These are phyloP conservation scores for Hephaestus fuliginosus DNA, from an alignment of 2,797 vertebrate species.

Conservation along the genomic window DNA sequence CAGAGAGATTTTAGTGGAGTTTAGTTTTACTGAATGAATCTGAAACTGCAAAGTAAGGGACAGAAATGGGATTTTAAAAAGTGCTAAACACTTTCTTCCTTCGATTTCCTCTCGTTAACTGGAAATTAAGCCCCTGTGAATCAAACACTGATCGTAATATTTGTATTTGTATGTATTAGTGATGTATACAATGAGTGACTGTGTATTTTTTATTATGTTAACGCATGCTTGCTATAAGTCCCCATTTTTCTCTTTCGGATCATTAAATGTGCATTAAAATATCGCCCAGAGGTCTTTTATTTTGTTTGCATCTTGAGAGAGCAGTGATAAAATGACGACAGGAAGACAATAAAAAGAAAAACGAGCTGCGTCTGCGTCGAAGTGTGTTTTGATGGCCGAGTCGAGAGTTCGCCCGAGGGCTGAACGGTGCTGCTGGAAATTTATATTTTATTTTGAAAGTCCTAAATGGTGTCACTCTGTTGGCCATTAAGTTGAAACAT, in stretches of 20 bases:
- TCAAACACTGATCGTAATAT: neutral
- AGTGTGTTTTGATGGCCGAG: constrained; percentile 10
- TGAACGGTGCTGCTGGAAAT: neutral
- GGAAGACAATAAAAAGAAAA: constrained; percentile 11
- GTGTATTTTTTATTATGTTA: neutral
- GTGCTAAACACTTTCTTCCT: neutral
- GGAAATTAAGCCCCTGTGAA: neutral
- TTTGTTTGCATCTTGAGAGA: constrained; percentile 11
- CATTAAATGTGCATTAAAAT: constrained; percentile 12
- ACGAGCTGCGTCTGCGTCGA: neutral
- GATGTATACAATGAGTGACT: neutral
- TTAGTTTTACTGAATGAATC: neutral
- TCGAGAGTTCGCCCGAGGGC: constrained; percentile 23
- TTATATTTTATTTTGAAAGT: neutral
- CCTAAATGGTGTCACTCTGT: neutral
- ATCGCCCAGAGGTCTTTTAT: neutral
- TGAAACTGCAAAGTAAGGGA: neutral
- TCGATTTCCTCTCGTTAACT: no score
- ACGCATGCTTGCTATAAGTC: neutral
- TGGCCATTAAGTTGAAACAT: neutral
- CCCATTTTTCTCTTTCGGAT: neutral
- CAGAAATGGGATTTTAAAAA: neutral
- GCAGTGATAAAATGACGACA: neutral
- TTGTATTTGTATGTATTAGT: neutral
- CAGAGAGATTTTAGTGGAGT: neutral